Evolutionary conservation across 2,797 vertebrate species (phyloP).

Genomic region (Notamacropus eugenii): DNA sequence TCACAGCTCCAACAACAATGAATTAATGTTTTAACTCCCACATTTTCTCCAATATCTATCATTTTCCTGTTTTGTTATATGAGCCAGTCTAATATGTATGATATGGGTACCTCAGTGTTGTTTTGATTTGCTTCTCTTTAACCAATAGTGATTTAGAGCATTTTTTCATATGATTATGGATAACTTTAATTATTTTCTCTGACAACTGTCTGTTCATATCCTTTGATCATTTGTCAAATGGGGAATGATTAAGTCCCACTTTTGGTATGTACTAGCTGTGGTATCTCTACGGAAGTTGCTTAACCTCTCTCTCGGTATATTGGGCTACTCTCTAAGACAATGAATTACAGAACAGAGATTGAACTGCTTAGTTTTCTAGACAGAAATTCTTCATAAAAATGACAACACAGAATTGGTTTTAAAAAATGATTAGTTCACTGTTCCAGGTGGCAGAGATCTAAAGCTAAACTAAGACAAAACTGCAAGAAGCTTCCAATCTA

Average conservation of each 20-base stretch:
- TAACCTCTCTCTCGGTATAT: neutral
- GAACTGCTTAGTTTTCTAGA: neutral
- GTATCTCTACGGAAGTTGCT: neutral
- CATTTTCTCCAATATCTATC: too few species aligned
- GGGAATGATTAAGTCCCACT: neutral
- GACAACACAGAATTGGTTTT: neutral
- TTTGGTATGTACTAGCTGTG: neutral
- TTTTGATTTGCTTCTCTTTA: too few species aligned
- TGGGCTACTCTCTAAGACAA: neutral
- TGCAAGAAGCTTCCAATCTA: neutral
- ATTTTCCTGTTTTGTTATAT: too few species aligned
- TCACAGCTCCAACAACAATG: too few species aligned
- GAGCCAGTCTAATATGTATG: too few species aligned
- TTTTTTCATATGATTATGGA: too few species aligned
- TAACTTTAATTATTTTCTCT: too few species aligned
- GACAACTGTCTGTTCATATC: too few species aligned
- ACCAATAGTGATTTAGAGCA: too few species aligned
- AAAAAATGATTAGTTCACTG: neutral
- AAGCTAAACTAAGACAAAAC: neutral
- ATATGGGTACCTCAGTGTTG: too few species aligned
- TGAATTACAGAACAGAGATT: neutral
- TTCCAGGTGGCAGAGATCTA: neutral
- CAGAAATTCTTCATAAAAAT: neutral
- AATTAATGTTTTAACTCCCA: too few species aligned
- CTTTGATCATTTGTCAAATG: too few species aligned